These are phyloP conservation scores for Falcunculus frontatus DNA, from an alignment of 2,113 vertebrate species.

Conservation along the genomic window DNA sequence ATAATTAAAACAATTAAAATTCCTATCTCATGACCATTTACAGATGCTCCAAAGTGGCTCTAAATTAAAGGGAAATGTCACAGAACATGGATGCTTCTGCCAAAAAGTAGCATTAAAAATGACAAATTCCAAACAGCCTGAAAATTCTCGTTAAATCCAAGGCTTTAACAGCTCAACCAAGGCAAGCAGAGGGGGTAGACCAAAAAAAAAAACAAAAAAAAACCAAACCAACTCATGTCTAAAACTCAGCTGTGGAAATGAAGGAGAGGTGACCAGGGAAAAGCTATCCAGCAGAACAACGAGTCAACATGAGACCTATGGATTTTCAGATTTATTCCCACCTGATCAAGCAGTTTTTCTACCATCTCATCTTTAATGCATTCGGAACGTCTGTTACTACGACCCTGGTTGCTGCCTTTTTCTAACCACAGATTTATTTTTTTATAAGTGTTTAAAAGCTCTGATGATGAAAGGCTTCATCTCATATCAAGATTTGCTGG, in stretches of 20 bases:
- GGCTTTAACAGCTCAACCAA: slow-evolving; percentile 17
- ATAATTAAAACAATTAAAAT: slow-evolving; percentile 68
- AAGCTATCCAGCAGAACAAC: not conserved
- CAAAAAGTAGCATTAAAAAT: slow-evolving; percentile 64
- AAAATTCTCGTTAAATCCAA: slow-evolving; percentile 34
- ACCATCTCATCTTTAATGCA: not conserved
- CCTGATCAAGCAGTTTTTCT: not conserved
- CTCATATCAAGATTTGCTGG: not conserved
- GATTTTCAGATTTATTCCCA: slow-evolving; percentile 15
- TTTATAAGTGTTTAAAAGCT: not conserved
- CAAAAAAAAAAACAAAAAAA: not conserved
- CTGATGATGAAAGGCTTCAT: not conserved
- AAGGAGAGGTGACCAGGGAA: not conserved
- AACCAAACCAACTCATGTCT: too few relatives aligned
- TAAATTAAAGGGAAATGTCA: slow-evolving; percentile 65
- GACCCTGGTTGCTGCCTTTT: not conserved
- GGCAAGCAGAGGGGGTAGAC: not conserved
- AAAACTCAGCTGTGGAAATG: not conserved
- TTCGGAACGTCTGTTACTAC: not conserved
- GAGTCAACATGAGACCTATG: not conserved
- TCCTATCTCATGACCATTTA: slow-evolving; percentile 61
- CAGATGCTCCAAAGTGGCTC: slow-evolving; percentile 52
- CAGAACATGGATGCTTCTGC: slow-evolving; percentile 44
- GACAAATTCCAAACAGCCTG: slow-evolving; percentile 58
- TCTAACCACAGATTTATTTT: not conserved